Percentiles rank a stretch among this genome's conserved stretches.
Conservation (phyloP, 2,113 vertebrate genomes). For the Actenoides lindsayi region DNA sequence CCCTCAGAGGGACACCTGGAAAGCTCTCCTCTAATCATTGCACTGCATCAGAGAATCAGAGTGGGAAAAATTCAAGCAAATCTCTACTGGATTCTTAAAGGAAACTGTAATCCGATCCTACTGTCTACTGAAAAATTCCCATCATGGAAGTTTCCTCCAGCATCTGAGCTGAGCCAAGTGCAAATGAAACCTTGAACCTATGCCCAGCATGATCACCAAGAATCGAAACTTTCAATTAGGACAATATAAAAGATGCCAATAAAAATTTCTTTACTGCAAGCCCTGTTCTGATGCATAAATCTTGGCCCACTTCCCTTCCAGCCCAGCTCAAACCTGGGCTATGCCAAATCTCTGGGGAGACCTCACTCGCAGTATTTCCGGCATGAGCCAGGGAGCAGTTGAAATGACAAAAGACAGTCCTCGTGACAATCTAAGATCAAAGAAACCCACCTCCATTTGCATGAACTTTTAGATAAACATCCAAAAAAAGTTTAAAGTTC, state of each 20-base stretch:
- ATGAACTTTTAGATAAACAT: slow-evolving; percentile 47
- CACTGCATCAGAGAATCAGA: background rate
- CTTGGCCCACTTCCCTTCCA: background rate
- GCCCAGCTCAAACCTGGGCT: background rate
- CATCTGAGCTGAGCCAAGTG: slow-evolving; percentile 24
- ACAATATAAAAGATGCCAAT: slow-evolving; percentile 30
- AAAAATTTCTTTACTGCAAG: slow-evolving; percentile 5
- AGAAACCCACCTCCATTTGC: slow-evolving; percentile 32
- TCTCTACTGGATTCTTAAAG: background rate
- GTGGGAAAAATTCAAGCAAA: background rate
- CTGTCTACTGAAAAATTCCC: background rate
- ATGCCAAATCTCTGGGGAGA: background rate
- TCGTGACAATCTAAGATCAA: slow-evolving; percentile 32
- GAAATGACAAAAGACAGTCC: slow-evolving; percentile 22
- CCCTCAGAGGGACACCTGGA: background rate
- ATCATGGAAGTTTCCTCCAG: slow-evolving; percentile 5
- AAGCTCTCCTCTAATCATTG: background rate
- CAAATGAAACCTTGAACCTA: slow-evolving; percentile 44
- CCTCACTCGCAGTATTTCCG: background rate
- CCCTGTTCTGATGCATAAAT: background rate
- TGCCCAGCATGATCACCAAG: slow-evolving; percentile 24
- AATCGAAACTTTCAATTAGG: slow-evolving; percentile 7
- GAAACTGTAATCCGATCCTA: slow-evolving; percentile 1
- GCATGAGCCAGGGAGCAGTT: slow-evolving; percentile 45
- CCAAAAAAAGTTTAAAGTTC: background rate